Conservation (phyloP, 2,113 vertebrate species). For the Dicentrarchus labrax region DNA sequence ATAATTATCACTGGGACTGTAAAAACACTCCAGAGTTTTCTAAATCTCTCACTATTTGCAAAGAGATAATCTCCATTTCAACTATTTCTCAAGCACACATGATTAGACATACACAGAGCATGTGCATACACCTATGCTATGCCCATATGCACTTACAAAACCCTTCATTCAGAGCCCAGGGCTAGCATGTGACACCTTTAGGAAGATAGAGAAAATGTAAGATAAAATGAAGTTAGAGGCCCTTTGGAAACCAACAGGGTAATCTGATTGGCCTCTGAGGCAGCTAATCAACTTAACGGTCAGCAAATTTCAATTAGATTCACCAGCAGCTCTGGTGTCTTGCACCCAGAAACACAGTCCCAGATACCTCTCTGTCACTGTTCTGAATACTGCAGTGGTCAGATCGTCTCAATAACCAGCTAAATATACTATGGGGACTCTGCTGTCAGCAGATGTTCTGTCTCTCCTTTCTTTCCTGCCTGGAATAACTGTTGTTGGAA, state of each 20-base stretch:
- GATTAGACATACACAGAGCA: slow-evolving; percentile 7
- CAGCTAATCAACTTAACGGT: slow-evolving; percentile 74
- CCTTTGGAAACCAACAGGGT: slow-evolving; percentile 51
- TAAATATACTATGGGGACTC: slow-evolving; percentile 54
- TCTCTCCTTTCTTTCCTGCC: slow-evolving; percentile 62
- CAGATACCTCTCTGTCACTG: slow-evolving; percentile 20
- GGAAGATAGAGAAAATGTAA: slow-evolving; percentile 23
- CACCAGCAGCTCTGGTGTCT: slow-evolving; percentile 27
- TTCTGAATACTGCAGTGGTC: slow-evolving; percentile 30
- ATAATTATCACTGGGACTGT: slow-evolving; percentile 13
- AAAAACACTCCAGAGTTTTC: slow-evolving; percentile 10
- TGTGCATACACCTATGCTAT: not conserved
- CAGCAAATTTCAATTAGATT: slow-evolving; percentile 74
- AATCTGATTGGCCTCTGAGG: slow-evolving; percentile 65
- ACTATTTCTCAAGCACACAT: not conserved
- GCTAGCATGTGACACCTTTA: slow-evolving; percentile 44
- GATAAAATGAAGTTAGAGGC: slow-evolving; percentile 65
- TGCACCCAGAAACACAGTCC: slow-evolving; percentile 15
- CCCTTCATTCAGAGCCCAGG: slow-evolving; percentile 11
- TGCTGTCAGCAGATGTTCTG: slow-evolving; percentile 58
- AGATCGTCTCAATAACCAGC: slow-evolving; percentile 36
- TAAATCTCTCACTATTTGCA: slow-evolving; percentile 1
- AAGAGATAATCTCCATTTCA: slow-evolving; percentile 21
- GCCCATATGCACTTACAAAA: slow-evolving; percentile 8
- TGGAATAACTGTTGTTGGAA: slow-evolving; percentile 66